A percentile compares a stretch with the other conserved stretches of the same genome.
These are phyloP conservation scores for Machimus rusticus DNA, from an alignment of 2,888 invertebrate species.

Conservation along the genomic window DNA sequence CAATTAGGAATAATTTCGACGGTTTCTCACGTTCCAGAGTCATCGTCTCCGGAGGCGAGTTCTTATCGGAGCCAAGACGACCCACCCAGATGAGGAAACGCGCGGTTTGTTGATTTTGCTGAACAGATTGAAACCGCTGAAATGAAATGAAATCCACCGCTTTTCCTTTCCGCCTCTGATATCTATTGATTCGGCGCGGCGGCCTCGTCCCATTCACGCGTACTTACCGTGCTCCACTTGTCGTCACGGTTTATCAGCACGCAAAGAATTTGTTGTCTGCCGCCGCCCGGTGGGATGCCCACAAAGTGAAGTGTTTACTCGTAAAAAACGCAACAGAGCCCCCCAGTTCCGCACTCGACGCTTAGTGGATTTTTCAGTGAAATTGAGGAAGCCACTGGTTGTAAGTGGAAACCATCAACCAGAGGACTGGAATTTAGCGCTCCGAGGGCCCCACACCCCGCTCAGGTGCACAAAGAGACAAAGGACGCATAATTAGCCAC, in stretches of 20 bases:
- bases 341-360: neutral
- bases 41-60: neutral
- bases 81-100: neutral
- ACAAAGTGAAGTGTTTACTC: neutral
- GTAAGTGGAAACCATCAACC: neutral
- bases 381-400: neutral
- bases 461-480: neutral
- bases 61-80: neutral
- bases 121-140: neutral
- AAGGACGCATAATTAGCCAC: neutral
- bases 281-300: neutral
- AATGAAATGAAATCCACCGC: neutral
- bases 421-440: neutral
- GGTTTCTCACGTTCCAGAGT: neutral
- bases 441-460: neutral
- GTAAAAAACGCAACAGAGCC: neutral
- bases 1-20: neutral
- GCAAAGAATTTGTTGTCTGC: neutral
- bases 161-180: neutral
- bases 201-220: neutral
- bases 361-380: neutral
- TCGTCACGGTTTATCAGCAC: slow-evolving; percentile 24
- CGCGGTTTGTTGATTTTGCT: neutral
- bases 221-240: slow-evolving; percentile 15
- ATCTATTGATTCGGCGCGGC: neutral